Base-by-base conservation (phyloP, 2,888 invertebrate genomes). In the Cephus nigrinus region DNA sequence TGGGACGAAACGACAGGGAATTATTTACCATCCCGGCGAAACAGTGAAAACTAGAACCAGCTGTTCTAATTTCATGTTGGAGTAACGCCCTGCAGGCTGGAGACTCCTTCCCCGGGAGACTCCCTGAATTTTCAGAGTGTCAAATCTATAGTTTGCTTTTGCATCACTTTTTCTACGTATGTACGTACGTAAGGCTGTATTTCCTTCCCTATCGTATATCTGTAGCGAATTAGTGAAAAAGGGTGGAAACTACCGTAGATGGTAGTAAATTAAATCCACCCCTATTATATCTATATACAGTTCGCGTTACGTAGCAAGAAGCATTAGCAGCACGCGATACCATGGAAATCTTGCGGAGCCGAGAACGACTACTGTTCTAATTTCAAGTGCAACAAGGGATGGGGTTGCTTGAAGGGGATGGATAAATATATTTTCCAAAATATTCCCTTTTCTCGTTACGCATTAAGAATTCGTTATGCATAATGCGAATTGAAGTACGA, bases 11-110 rank as follows among this genome's bases (percentile, higher is more conserved):
- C 86, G 85, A 86, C 83, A 84, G 80, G 85, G 82, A 87, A 87
- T 87, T 86, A 87, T 86, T 87, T 86, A 86, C 83, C 82, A 75
- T 55, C 77, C 76, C 75, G 77, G 81, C 80, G 82, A 84, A 86
- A 86, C 84, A 86, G 85, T 83, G 87, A 87, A 87, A 86, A 86
- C 83, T 84, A 83, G 85, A 83, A 83, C 80, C 79, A 81, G 80
- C 83, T 80, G 80, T 79, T 84, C 85, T 87, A 87, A 87, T 87
- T 87, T 87, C 87, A 87, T 84, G 85, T 79, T 79, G 80, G 84
- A 83, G 81, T 84, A 85, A 85, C 80, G 55, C 9, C 9, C 55
- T 55, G 23, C 5, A 23, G 55, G 23, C 23, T 55, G 23, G 9
- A 55, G 55, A 23, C 40, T 40, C 40, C 2, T 40, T 23, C 5